phyloP scores from a whole-genome alignment of 2,888 invertebrate genomes.

The Linnaemya tessellans region DNA sequence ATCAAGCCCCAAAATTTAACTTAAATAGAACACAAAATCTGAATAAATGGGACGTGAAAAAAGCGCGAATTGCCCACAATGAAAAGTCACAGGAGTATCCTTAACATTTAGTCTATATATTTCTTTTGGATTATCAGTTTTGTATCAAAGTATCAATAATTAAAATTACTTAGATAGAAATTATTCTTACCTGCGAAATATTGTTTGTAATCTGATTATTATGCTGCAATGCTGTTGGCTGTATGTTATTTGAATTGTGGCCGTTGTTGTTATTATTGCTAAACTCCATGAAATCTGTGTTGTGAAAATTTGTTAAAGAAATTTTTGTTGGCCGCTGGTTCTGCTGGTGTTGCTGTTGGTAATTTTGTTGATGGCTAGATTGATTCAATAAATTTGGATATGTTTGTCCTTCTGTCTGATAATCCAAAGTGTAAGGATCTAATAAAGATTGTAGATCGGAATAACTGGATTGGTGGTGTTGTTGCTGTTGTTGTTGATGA shows the following conservation, averaged over 20 bases:
- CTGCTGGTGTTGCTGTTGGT: constrained; percentile 63
- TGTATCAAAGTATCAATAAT: neutral
- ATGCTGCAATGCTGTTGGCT: constrained; percentile 47
- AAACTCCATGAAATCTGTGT: constrained; percentile 82
- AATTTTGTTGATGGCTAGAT: constrained; percentile 66
- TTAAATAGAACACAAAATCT: no score
- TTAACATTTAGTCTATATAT: no score
- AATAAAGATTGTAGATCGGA: constrained; percentile 82
- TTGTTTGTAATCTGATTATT: constrained; percentile 59
- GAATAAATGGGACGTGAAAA: no score
- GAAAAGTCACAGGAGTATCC: no score
- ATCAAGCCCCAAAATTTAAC: no score
- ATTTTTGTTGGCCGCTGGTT: constrained; percentile 74
- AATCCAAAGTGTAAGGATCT: constrained; percentile 78
- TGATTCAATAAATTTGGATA: constrained; percentile 67
- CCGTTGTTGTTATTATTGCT: constrained; percentile 71
- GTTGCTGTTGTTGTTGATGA: constrained; percentile 74
- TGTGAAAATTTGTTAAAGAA: constrained; percentile 76
- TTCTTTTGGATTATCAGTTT: no score
- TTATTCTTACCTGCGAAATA: constrained; percentile 54
- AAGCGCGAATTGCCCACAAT: no score
- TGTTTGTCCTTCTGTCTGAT: constrained; percentile 73
- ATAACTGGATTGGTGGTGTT: constrained; percentile 77
- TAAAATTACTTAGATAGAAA: neutral
- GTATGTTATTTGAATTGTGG: constrained; percentile 48